Evolutionary conservation across 2,888 invertebrate genomes (phyloP).

Genomic region (Chymomyza caudatula): DNA sequence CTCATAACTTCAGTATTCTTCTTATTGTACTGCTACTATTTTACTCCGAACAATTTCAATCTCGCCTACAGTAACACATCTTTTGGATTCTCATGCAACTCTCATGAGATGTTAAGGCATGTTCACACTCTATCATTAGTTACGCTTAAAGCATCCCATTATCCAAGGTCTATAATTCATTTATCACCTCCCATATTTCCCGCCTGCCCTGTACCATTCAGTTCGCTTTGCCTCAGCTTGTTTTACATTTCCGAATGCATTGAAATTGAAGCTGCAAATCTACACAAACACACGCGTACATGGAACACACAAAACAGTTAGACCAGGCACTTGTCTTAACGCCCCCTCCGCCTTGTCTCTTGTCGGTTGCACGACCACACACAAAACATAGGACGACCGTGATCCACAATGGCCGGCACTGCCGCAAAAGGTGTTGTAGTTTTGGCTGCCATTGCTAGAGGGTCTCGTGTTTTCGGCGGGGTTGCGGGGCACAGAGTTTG

Average conservation of each 20-base stretch:
- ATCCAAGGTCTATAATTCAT: slow-evolving; percentile 8
- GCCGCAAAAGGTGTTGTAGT: neutral
- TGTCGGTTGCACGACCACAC: neutral
- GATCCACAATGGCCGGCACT: slow-evolving; percentile 45
- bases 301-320: neutral
- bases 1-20: too few species aligned
- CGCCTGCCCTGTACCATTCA: neutral
- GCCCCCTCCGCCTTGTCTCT: neutral
- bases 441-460: neutral
- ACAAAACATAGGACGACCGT: slow-evolving; percentile 47
- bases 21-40: too few species aligned
- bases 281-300: slow-evolving; percentile 22
- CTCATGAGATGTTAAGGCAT: neutral
- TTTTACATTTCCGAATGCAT: slow-evolving; percentile 23
- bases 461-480: neutral
- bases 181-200: slow-evolving; percentile 29
- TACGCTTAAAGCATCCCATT: neutral
- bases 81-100: neutral
- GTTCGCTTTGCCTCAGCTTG: neutral
- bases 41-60: neutral
- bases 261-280: slow-evolving; percentile 50
- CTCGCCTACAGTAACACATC: neutral
- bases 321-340: neutral
- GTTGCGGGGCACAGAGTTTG: slow-evolving; percentile 20
- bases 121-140: neutral